Percentiles rank a stretch among this genome's conserved stretches.
Evolutionary conservation across 1,140 invertebrate species (phyloP).

Genomic region (Ceratitis capitata): DNA sequence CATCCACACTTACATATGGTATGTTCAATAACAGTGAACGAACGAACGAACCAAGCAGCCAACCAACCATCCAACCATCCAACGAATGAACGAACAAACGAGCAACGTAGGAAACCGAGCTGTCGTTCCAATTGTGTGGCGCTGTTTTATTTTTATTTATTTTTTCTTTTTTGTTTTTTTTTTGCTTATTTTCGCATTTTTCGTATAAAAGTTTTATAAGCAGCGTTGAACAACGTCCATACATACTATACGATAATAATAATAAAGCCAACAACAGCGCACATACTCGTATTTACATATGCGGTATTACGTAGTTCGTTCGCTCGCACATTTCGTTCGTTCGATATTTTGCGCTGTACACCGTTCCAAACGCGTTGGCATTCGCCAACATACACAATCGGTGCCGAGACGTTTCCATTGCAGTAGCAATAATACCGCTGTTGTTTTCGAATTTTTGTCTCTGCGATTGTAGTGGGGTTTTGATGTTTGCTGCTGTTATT

Average conservation of each 20-base stretch:
- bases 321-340: constrained; percentile 18
- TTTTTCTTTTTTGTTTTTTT: neutral
- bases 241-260: constrained; percentile 29
- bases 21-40: constrained; percentile 28
- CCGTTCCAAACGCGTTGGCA: constrained; percentile 1
- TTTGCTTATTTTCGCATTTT: neutral
- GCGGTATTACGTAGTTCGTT: constrained; percentile 17
- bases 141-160: neutral
- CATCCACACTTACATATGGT: neutral
- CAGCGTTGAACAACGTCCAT: neutral
- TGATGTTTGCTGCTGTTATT: neutral
- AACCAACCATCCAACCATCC: neutral
- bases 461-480: neutral
- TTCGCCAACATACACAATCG: constrained; percentile 13
- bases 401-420: constrained; percentile 4
- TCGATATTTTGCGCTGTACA: constrained; percentile 6
- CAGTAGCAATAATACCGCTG: no score
- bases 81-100: neutral
- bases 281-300: neutral
- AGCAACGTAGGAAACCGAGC: neutral
- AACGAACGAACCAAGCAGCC: neutral
- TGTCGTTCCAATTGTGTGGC: neutral
- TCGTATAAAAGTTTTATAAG: constrained; percentile 33
- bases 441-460: neutral
- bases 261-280: constrained; percentile 6